Base-by-base conservation (phyloP, 2,888 invertebrate species). In the Halocaridina rubra region DNA sequence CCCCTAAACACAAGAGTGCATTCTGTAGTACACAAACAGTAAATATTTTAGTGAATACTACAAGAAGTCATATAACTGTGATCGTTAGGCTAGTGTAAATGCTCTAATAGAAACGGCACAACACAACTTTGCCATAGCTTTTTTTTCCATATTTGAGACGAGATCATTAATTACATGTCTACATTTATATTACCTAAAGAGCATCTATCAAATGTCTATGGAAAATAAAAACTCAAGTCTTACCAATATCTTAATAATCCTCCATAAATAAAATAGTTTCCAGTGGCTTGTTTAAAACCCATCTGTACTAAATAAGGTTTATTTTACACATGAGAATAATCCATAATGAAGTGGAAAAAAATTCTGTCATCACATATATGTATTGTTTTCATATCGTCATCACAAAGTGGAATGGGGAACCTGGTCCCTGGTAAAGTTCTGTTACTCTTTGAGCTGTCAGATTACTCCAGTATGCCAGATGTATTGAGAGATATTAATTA, bases 361-460 rank as follows among this genome's bases (percentile, higher is more conserved):
- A n/a, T n/a, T n/a, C n/a, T n/a, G n/a, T n/a, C n/a, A n/a, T n/a
- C n/a, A n/a, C n/a, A n/a, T n/a, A n/a, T n/a, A n/a, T n/a, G n/a
- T n/a, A n/a, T n/a, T n/a, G n/a, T n/a, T n/a, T n/a, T n/a, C n/a
- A 33, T 10, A 24, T 19, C 32, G 22, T 80, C 71, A 69, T 69
- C 64, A 64, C 71, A 80, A 53, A 80, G 69, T 80, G 79, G 79
- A 80, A 80, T 80, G 79, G 71, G 78, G 53, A 53, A 46, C 71
- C 27, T 80, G 79, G 79, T 80, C 79, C 79, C 79, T 30, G 32
- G 53, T 69, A 53, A 69, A 39, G 67, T n/a, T 16, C 30, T 53
- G 46, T 75, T 75, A 16, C 27, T 29, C 24, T 64, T 13, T 16
- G 33, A 64, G 57, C 32, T 30, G 24, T 32, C 16, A 4, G 19